phyloP scores from a whole-genome alignment of 2,888 invertebrate species.

The Melanophora roralis region DNA sequence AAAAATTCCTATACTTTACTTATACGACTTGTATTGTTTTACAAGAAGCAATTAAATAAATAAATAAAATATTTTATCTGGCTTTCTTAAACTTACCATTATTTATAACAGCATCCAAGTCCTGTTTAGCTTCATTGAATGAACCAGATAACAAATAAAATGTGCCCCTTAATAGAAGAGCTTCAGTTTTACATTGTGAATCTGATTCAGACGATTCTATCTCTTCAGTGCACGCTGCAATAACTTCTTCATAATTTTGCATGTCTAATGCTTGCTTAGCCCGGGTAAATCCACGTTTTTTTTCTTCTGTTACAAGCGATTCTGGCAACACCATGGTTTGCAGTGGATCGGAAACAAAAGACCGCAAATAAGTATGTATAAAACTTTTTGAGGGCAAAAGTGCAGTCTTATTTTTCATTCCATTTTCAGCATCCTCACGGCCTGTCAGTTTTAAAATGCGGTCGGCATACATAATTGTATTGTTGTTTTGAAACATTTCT shows the following conservation, averaged over 20 bases:
- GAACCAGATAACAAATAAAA: constrained; percentile 88
- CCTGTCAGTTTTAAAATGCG: constrained; percentile 87
- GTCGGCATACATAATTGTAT: constrained; percentile 89
- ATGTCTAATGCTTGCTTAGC: constrained; percentile 84
- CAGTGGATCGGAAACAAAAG: constrained; percentile 92
- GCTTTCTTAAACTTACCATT: constrained; percentile 75
- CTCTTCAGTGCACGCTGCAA: constrained; percentile 88
- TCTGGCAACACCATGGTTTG: constrained; percentile 78
- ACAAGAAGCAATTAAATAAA: no score
- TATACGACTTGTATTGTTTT: no score
- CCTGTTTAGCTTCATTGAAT: constrained; percentile 84
- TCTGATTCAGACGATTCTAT: constrained; percentile 81
- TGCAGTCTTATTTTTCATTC: constrained; percentile 83
- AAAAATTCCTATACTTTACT: no score
- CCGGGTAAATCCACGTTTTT: constrained; percentile 81
- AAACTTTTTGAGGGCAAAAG: constrained; percentile 91
- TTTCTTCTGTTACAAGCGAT: constrained; percentile 34
- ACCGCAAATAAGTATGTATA: constrained; percentile 90
- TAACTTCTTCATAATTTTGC: constrained; percentile 86
- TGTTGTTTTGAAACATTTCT: constrained; percentile 90
- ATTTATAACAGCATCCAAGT: constrained; percentile 84
- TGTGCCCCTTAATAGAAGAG: constrained; percentile 89
- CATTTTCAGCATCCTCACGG: constrained; percentile 85
- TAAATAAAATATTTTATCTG: no score
- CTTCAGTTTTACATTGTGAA: constrained; percentile 82